These are phyloP conservation scores for Phortica variegata DNA, from an alignment of 1,140 invertebrate genomes.

Conservation along the genomic window DNA sequence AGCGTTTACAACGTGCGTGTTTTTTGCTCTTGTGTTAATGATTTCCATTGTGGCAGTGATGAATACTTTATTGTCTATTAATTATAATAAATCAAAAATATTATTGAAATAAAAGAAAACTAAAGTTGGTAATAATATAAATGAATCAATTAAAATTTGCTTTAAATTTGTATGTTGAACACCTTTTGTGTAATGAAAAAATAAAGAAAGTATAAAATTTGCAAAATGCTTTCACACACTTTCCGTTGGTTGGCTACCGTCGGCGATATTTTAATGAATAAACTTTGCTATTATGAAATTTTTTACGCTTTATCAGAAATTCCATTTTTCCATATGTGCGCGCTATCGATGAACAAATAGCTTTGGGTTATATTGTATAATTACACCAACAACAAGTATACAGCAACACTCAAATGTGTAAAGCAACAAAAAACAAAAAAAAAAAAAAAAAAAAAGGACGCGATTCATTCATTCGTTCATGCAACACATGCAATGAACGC, in stretches of 20 bases:
- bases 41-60: no score
- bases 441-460: neutral
- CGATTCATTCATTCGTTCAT: slow-evolving; percentile 29
- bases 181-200: slow-evolving; percentile 22
- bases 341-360: neutral
- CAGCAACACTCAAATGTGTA: slow-evolving; percentile 31
- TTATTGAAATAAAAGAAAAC: slow-evolving; percentile 1
- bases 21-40: no score
- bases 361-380: no score
- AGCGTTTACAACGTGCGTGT: no score
- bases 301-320: slow-evolving; percentile 26
- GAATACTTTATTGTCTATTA: no score
- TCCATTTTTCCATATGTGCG: slow-evolving; percentile 16
- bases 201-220: no score
- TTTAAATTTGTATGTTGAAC: slow-evolving; percentile 1
- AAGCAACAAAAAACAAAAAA: neutral
- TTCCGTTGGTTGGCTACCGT: no score
- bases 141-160: slow-evolving; percentile 27
- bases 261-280: no score
- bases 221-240: no score
- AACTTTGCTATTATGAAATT: slow-evolving; percentile 31
- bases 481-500: neutral
- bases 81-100: neutral
- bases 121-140: slow-evolving; percentile 4
- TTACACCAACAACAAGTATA: slow-evolving; percentile 24